Conservation (phyloP, 2,797 vertebrate species). For the Notoglanidium macrostoma region DNA sequence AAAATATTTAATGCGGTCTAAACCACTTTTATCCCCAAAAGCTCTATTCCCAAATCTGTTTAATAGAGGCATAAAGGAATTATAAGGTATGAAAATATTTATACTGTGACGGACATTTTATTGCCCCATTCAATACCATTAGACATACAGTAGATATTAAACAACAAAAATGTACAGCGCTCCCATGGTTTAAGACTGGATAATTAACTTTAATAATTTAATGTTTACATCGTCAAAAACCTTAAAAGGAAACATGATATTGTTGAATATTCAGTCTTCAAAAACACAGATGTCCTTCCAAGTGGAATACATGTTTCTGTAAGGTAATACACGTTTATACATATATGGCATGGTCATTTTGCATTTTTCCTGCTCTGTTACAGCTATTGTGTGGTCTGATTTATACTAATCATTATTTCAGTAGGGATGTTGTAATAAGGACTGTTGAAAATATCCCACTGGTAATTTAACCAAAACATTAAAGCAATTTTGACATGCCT, state of each 20-base stretch:
- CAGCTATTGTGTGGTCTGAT: conserved; percentile 13
- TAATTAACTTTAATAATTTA: conserved; percentile 77
- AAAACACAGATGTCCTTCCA: conserved; percentile 54
- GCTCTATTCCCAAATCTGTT: background rate
- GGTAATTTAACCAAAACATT: conserved; percentile 33
- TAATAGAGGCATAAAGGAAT: background rate
- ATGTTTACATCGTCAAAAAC: conserved; percentile 68
- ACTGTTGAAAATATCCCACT: conserved; percentile 8
- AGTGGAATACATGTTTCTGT: conserved; percentile 47
- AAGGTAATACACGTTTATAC: conserved; percentile 47
- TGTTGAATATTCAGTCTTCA: conserved; percentile 58
- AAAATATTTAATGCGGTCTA: background rate
- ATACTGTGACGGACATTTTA: background rate
- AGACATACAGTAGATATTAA: conserved; percentile 13
- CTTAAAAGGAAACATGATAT: conserved; percentile 64
- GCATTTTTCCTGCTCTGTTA: background rate
- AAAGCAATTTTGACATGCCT: conserved; percentile 42
- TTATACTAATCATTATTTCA: background rate
- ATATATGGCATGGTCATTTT: conserved; percentile 22
- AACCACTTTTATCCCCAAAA: background rate
- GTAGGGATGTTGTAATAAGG: conserved; percentile 13
- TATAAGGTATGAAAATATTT: conserved; percentile 30
- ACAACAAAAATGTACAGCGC: conserved; percentile 36
- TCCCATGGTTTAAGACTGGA: conserved; percentile 61
- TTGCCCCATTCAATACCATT: background rate